Percentiles rank a stretch among this genome's conserved stretches.
Evolutionary conservation across 2,888 invertebrate species (phyloP).

Genomic region (Drosophila limbata): DNA sequence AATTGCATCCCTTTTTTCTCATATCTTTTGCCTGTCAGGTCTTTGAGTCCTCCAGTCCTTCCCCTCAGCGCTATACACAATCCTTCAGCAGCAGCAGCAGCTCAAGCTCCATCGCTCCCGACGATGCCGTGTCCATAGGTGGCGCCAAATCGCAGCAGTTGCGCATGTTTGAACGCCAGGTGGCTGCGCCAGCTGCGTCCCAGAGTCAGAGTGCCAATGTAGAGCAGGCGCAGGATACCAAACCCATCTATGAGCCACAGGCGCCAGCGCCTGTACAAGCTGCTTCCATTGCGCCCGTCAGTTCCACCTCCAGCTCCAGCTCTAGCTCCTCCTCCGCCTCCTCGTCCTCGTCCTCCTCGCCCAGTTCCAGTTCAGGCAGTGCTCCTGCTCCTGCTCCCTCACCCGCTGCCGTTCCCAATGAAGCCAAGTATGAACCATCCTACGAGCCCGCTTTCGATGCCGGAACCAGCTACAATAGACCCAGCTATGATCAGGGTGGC

Average conservation of each 20-base stretch:
- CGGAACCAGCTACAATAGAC: conserved; percentile 66
- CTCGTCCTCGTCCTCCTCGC: conserved; percentile 30
- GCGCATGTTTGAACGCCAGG: conserved; percentile 80
- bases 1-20: background rate
- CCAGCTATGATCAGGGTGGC: conserved; percentile 66
- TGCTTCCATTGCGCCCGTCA: conserved; percentile 35
- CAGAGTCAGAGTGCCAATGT: conserved; percentile 61
- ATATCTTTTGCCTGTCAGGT: conserved; percentile 62
- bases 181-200: conserved; percentile 72
- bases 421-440: conserved; percentile 48
- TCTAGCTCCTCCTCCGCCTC: conserved; percentile 9
- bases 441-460: conserved; percentile 50
- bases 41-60: conserved; percentile 79
- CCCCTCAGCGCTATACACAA: conserved; percentile 71
- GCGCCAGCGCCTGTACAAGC: conserved; percentile 37
- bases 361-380: conserved; percentile 20
- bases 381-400: conserved; percentile 21
- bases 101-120: conserved; percentile 44
- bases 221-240: conserved; percentile 59
- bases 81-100: conserved; percentile 40
- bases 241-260: conserved; percentile 64
- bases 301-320: conserved; percentile 17
- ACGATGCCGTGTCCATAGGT: conserved; percentile 66
- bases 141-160: conserved; percentile 63
- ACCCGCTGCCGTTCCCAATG: conserved; percentile 37